Conservation (phyloP, 2,797 vertebrate genomes). For the Lophotriccus pileatus region DNA sequence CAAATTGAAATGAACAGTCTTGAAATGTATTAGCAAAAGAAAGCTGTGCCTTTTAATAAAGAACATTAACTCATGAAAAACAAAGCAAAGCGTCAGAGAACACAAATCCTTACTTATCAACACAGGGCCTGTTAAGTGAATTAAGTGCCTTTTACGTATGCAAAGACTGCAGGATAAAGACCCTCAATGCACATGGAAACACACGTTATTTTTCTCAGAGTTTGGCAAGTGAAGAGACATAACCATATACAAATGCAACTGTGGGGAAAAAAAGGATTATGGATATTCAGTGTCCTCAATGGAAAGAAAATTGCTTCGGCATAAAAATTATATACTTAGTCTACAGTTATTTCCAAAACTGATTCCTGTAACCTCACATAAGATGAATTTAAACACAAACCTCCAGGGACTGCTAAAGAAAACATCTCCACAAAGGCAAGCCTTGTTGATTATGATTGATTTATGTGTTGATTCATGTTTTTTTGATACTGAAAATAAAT, state of each 20-base stretch:
- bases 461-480: background rate
- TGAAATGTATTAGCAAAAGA: background rate
- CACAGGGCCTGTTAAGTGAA: background rate
- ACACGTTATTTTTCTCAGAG: background rate
- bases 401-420: background rate
- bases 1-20: background rate
- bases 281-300: background rate
- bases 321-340: background rate
- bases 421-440: background rate
- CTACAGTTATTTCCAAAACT: background rate
- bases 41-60: background rate
- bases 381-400: background rate
- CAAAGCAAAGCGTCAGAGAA: background rate
- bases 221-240: background rate
- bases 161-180: background rate
- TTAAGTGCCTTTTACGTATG: background rate
- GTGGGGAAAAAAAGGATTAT: background rate
- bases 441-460: background rate
- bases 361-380: background rate
- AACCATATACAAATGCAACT: background rate
- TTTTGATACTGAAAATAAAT: background rate
- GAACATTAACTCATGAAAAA: background rate
- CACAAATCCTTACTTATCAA: background rate
- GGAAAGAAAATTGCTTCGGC: background rate
- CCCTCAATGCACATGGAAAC: accelerated